Evolutionary conservation across 2,797 vertebrate species (phyloP).

Genomic region (Ctenopoma kingsleyae): DNA sequence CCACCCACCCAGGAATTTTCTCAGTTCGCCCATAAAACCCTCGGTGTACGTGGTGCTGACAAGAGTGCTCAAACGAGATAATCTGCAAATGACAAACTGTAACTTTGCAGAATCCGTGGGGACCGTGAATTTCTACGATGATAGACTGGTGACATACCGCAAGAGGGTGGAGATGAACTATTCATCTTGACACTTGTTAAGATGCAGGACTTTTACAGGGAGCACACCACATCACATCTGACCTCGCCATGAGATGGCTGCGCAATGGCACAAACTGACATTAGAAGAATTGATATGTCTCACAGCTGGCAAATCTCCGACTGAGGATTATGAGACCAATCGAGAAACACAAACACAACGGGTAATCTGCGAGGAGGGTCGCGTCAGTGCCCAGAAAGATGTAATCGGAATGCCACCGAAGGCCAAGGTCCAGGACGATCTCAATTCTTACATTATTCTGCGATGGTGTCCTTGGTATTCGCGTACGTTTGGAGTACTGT

Average conservation of each 20-base stretch:
- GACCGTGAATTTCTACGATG: neutral
- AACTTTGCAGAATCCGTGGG: neutral
- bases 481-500: neutral
- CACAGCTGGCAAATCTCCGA: neutral
- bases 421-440: neutral
- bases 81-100: conserved; percentile 29
- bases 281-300: conserved; percentile 22
- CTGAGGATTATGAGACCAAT: neutral
- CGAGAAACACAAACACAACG: no score
- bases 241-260: no score
- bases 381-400: no score
- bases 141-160: conserved; percentile 1
- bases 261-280: conserved; percentile 7
- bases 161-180: conserved; percentile 34
- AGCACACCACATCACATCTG: no score
- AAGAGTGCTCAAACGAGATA: neutral
- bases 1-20: conserved; percentile 8
- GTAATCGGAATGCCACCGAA: neutral
- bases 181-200: neutral
- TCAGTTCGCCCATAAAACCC: conserved; percentile 19
- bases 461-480: conserved; percentile 35
- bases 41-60: conserved; percentile 30
- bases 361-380: no score
- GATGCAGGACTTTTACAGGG: no score
- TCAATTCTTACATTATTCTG: neutral